A percentile compares a stretch with the other conserved stretches of the same genome.
Evolutionary conservation across 2,797 vertebrate genomes (phyloP).

Genomic region (Antennarius maculatus): DNA sequence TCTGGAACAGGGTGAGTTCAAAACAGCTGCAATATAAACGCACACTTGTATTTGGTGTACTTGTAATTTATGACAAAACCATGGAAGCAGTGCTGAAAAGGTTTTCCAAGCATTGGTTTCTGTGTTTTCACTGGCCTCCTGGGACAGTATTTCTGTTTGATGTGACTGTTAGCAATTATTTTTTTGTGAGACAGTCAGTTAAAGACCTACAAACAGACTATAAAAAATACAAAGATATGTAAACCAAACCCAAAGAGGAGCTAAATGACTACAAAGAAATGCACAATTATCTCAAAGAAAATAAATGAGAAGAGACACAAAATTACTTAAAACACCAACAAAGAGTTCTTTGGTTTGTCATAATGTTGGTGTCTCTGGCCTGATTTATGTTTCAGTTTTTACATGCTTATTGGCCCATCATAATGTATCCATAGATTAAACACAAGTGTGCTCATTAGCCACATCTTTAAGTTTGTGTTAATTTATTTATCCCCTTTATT

Average conservation of each 20-base stretch:
- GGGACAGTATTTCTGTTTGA: constrained; percentile 1
- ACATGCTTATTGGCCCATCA: neutral
- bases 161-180: neutral
- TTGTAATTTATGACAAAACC: neutral
- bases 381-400: neutral
- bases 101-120: neutral
- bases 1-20: constrained; percentile 90
- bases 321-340: neutral
- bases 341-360: neutral
- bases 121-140: neutral
- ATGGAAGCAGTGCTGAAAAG: neutral
- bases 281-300: neutral
- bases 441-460: neutral
- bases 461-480: neutral
- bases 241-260: neutral
- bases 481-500: neutral
- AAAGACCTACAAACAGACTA: neutral
- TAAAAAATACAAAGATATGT: neutral
- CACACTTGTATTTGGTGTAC: neutral
- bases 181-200: constrained; percentile 1
- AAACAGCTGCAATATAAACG: neutral
- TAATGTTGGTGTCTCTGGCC: neutral
- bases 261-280: neutral
- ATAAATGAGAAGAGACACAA: neutral
- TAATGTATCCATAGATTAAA: neutral